Conservation (phyloP, 2,888 invertebrate species). For the Elysia crispata region DNA sequence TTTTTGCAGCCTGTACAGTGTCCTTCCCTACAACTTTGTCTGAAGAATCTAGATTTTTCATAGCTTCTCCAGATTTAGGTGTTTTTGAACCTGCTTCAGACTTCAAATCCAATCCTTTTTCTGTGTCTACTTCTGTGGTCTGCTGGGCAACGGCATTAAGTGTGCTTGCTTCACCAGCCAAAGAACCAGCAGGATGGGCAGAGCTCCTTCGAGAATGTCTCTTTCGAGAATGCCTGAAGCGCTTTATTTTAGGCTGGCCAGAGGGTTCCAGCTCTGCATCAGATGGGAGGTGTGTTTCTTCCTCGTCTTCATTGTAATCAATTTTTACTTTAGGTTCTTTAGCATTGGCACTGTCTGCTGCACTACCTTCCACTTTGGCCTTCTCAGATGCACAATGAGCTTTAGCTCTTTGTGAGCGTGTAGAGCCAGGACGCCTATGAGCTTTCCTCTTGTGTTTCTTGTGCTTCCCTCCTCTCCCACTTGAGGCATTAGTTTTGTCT, state of each 20-base stretch:
- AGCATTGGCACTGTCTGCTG: constrained; percentile 31
- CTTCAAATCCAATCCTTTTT: constrained; percentile 1
- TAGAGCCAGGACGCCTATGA: constrained; percentile 54
- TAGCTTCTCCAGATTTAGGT: constrained; percentile 51
- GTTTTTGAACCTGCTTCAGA: too few species aligned
- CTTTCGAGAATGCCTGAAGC: constrained; percentile 50
- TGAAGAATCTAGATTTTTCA: constrained; percentile 46
- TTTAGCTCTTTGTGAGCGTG: constrained; percentile 48
- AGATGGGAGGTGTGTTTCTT: constrained; percentile 39
- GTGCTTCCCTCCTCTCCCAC: constrained; percentile 11
- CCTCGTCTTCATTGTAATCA: constrained; percentile 52
- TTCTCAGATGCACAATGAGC: constrained; percentile 40
- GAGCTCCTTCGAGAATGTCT: constrained; percentile 21
- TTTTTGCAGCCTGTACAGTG: constrained; percentile 42
- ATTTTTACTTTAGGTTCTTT: constrained; percentile 55
- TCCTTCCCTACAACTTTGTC: too few species aligned
- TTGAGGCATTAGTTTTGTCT: constrained; percentile 42
- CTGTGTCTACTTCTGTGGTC: constrained; percentile 36
- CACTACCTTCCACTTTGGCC: constrained; percentile 22
- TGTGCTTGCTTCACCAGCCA: constrained; percentile 21
- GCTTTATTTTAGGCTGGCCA: constrained; percentile 54
- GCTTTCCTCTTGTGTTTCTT: constrained; percentile 50
- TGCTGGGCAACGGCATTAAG: constrained; percentile 9
- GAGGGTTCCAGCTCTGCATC: constrained; percentile 43
- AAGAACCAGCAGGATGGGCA: constrained; percentile 25